phyloP scores from a whole-genome alignment of 2,113 vertebrate genomes.

The Anarhynchus alexandrinus region DNA sequence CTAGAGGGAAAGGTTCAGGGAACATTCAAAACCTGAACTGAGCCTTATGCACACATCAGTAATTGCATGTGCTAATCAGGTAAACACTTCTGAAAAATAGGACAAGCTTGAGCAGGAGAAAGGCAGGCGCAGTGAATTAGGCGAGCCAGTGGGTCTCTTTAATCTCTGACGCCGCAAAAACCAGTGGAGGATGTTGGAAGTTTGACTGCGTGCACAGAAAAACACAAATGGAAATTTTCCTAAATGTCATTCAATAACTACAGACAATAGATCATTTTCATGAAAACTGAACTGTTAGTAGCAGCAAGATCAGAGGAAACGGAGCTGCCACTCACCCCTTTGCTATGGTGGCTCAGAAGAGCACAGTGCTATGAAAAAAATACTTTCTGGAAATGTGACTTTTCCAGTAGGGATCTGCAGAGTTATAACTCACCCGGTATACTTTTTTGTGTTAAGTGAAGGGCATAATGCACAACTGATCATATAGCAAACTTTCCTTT shows the following conservation, averaged over 20 bases:
- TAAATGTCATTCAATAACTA: conserved; percentile 43
- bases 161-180: background rate
- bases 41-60: conserved; percentile 24
- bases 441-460: background rate
- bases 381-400: background rate
- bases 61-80: conserved; percentile 29
- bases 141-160: background rate
- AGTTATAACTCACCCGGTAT: background rate
- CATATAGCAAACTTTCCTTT: background rate
- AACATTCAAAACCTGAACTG: background rate
- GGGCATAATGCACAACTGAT: background rate
- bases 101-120: conserved; percentile 33
- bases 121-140: background rate
- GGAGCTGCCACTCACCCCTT: conserved; percentile 21
- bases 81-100: conserved; percentile 22
- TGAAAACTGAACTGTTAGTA: background rate
- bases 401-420: conserved; percentile 28
- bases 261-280: conserved; percentile 8
- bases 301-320: conserved; percentile 33
- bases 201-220: background rate
- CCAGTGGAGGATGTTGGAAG: conserved; percentile 13
- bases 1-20: conserved; percentile 30
- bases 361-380: background rate
- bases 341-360: background rate
- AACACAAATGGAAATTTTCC: conserved; percentile 26